A percentile compares a stretch with the other conserved stretches of the same genome.
Conservation (phyloP, 2,113 vertebrate species). For the Climacteris rufus region DNA sequence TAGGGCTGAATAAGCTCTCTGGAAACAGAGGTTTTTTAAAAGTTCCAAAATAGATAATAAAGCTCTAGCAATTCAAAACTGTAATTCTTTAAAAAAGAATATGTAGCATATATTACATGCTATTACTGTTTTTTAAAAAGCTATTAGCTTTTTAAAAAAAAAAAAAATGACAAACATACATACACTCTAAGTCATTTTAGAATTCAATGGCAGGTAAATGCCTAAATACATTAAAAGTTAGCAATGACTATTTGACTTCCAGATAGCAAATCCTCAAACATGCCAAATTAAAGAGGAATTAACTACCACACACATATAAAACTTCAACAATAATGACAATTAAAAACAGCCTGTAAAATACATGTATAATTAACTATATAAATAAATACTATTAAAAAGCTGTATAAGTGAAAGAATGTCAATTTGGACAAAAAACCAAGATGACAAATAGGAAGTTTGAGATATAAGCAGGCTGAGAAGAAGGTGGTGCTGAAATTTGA, state of each 20-base stretch:
- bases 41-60: neutral
- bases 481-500: neutral
- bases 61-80: neutral
- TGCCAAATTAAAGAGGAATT: neutral
- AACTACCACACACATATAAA: neutral
- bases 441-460: neutral
- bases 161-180: neutral
- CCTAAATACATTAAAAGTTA: neutral
- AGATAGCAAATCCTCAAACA: neutral
- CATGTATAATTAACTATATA: neutral
- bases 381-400: neutral
- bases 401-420: neutral
- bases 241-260: neutral
- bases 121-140: no score
- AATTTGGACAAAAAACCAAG: neutral
- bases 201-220: neutral
- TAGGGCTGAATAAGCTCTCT: neutral
- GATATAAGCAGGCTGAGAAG: neutral
- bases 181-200: neutral
- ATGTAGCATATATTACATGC: neutral
- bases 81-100: neutral
- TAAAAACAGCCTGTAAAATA: neutral
- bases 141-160: neutral
- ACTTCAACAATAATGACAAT: neutral
- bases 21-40: neutral